Evolutionary conservation across 2,888 invertebrate species (phyloP).

Genomic region (Pteria penguin): DNA sequence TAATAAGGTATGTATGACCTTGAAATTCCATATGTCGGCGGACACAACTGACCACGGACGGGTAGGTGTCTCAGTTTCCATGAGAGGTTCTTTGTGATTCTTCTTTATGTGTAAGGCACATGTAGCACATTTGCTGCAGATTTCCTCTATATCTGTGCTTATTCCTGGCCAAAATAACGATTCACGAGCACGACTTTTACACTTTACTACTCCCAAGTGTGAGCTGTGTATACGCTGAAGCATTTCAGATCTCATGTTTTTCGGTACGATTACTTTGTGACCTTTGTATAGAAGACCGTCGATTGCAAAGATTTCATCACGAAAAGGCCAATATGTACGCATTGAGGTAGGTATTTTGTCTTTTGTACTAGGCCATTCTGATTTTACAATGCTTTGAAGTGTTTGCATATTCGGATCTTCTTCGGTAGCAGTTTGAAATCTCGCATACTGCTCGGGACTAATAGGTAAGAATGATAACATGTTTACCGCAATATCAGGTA

Average conservation of each 20-base stretch:
- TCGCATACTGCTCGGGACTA: slow-evolving; percentile 25
- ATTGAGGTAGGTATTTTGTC: slow-evolving; percentile 12
- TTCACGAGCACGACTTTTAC: slow-evolving; percentile 36
- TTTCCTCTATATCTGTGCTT: slow-evolving; percentile 32
- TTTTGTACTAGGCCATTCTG: slow-evolving; percentile 11
- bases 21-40: slow-evolving; percentile 37
- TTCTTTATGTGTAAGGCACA: slow-evolving; percentile 13
- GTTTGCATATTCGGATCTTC: slow-evolving; percentile 23
- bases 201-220: slow-evolving; percentile 42
- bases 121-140: slow-evolving; percentile 22
- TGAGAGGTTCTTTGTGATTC: slow-evolving; percentile 39
- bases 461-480: slow-evolving; percentile 23
- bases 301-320: slow-evolving; percentile 38
- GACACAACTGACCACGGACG: slow-evolving; percentile 40
- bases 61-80: slow-evolving; percentile 33
- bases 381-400: neutral
- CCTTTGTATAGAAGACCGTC: slow-evolving; percentile 33
- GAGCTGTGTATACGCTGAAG: slow-evolving; percentile 24
- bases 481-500: slow-evolving; percentile 16
- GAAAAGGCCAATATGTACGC: slow-evolving; percentile 37
- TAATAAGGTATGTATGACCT: slow-evolving; percentile 30
- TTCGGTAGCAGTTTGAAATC: slow-evolving; percentile 32
- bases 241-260: slow-evolving; percentile 22
- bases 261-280: slow-evolving; percentile 21
- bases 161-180: slow-evolving; percentile 38